Evolutionary conservation across 1,140 invertebrate genomes (phyloP), one percentile per base, ranked within the genome.

Genomic region (Myzus persicae): DNA sequence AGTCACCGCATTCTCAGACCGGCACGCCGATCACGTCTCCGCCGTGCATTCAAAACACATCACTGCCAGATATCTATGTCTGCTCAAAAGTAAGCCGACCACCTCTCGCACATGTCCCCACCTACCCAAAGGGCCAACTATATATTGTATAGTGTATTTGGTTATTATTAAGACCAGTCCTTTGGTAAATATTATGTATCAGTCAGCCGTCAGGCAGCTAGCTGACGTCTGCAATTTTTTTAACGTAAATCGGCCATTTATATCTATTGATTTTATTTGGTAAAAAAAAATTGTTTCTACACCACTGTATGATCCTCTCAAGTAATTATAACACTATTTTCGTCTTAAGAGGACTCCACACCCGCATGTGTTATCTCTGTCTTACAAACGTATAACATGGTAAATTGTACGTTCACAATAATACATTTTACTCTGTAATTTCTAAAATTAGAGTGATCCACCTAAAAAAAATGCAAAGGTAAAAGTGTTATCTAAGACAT

Each of bases 1-100:
- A 94, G 90, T 94, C 94, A 22, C 94, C 94, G 4, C 94, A 94
- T 59, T 94, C 94, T 46, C 90, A 94, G 36, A 94, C 94, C 3
- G 94, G 81, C 26, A 93, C 91, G 40, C 91, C 91, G 2, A 93
- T 93, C 26, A 92, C 91, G 8, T 93, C 91, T 84, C 91, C 91
- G 40, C 91, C 91, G 46, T 93, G 54, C 84, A 26, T 85, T 38
- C 91, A 93, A 93, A 93, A 93, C 36, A 18, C 91, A n/a, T n/a
- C n/a, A 85, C 38, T 93, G 81, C 91, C 91, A 84, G 91, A 93
- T 85, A 93, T 93, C 36, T 93, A 93, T 85, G 91, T 93, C 81
- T 93, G 91, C 36, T 93, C 91, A 85, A 93, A 93, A 82, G 91
- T 93, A 93, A 93, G 89, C 89, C 26, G 51, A 90, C 38, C 31